phyloP scores from a whole-genome alignment of 2,888 invertebrate genomes.

The Eristalis pertinax region DNA sequence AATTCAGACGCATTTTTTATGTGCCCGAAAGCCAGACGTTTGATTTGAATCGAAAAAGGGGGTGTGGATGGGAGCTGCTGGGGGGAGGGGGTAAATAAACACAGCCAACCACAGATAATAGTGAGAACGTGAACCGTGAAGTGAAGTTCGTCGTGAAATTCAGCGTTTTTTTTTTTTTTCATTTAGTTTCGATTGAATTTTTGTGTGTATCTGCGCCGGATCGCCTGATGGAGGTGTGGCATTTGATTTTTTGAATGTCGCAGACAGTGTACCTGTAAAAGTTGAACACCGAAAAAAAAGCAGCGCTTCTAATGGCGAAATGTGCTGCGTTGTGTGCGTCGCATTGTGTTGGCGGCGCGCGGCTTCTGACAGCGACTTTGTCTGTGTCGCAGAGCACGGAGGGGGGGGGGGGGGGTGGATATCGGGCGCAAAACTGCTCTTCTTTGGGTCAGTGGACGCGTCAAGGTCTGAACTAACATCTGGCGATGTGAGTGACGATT shows the following conservation, averaged over 20 bases:
- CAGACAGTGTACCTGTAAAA: not conserved
- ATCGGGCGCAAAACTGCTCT: not conserved
- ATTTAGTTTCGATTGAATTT: slow-evolving; percentile 2
- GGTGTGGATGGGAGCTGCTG: not conserved
- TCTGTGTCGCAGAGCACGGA: not conserved
- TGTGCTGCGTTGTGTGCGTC: not conserved
- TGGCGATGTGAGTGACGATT: not conserved
- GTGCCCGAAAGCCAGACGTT: slow-evolving; percentile 47
- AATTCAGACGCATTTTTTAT: slow-evolving; percentile 59
- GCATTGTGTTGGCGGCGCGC: not conserved
- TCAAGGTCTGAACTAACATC: not conserved
- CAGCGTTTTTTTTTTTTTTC: not conserved
- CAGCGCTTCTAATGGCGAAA: not conserved
- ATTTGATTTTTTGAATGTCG: slow-evolving; percentile 22
- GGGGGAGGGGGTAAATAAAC: slow-evolving; percentile 1
- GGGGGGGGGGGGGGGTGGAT: no score
- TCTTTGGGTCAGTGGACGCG: not conserved
- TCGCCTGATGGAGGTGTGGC: slow-evolving; percentile 46
- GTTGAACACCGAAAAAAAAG: not conserved
- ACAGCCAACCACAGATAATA: slow-evolving; percentile 6
- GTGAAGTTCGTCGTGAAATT: slow-evolving; percentile 2
- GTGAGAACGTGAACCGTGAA: slow-evolving; percentile 31
- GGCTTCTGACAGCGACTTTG: not conserved
- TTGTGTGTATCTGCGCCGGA: not conserved
- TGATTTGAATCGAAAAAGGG: slow-evolving; percentile 32